Percentiles rank a stretch among this genome's conserved stretches.
These are phyloP conservation scores for Scaptomyza tumidula DNA, from an alignment of 2,888 invertebrate species.

Conservation along the genomic window DNA sequence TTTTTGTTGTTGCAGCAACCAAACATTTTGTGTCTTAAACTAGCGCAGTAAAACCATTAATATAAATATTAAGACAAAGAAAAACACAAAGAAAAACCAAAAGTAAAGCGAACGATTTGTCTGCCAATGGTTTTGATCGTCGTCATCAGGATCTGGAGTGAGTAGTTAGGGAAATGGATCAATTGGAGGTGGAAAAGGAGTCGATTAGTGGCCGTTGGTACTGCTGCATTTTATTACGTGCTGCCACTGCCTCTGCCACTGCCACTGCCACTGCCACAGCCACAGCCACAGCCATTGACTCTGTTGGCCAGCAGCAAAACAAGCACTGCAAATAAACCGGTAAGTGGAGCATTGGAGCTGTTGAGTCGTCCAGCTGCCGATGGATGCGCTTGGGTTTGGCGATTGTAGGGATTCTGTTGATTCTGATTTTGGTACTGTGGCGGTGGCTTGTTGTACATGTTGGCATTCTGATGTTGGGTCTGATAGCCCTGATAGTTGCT, in stretches of 20 bases:
- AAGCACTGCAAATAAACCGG: conserved; percentile 13
- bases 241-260: conserved; percentile 1
- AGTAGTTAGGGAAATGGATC: not conserved
- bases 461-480: conserved; percentile 80
- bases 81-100: not conserved
- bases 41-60: conserved; percentile 13
- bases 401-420: conserved; percentile 83
- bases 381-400: conserved; percentile 83
- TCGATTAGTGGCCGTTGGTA: conserved; percentile 4
- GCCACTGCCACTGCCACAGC: not conserved
- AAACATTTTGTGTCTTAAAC: conserved; percentile 15
- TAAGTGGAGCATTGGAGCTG: conserved; percentile 6
- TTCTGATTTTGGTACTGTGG: conserved; percentile 83
- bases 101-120: conserved; percentile 13
- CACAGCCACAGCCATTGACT: not conserved
- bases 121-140: conserved; percentile 19
- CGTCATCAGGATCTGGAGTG: conserved; percentile 12
- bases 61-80: conserved; percentile 1
- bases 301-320: conserved; percentile 24
- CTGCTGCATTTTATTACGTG: conserved; percentile 54
- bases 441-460: conserved; percentile 84
- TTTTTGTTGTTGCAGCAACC: not conserved
- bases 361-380: conserved; percentile 54
- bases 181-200: not conserved
- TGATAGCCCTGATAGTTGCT: conserved; percentile 80